Evolutionary conservation across 2,113 vertebrate genomes (phyloP), one percentile per base, ranked within the genome.

Genomic region (Engystomops pustulosus): DNA sequence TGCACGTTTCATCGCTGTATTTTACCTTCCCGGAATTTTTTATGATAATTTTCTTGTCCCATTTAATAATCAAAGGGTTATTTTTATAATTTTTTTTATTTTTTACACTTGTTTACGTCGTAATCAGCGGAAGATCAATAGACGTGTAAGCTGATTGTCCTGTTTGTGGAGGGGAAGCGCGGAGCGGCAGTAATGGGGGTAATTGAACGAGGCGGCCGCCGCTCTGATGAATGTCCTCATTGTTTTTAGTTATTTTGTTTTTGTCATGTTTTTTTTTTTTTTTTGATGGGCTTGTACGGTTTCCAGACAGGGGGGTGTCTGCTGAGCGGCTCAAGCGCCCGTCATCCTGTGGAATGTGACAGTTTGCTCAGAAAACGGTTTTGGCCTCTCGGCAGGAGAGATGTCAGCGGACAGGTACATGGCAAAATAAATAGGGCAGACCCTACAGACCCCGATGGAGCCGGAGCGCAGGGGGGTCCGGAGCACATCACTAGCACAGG

Each of bases 221-320:
- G 47, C 25, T 34, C 41, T 71, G 44, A 70, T 81, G 80, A 81
- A 81, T 81, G 80, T 23, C 34, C 67, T 69, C 80, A 71, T 71
- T 81, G 80, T 81, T 55, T 70, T 71, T 38, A 36, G 30, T 69
- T 71, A 17, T 55, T 55, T 81, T 71, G n/a, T 81, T 69, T 68
- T 45, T n/a, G 6, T 49, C 3, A 45, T 79, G 1, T 80, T 20
- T 68, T 79, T 65, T 68, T 68, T 60, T 27, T 23, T 18, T 53
- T 77, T 77, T 77, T 30, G 36, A 58, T 41, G 79, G n/a, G 47
- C 34, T 53, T 25, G 80, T 58, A 12, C 1, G n/a, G 8, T 27
- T 58, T 58, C 80, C 67, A 67, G 62, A 25, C 77, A 30, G 30
- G 10, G n/a, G 20, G 51, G 11, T 38, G 51, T 38, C 45, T 78